phyloP scores from a whole-genome alignment of 2,888 invertebrate genomes.

The Tromatobia lineatoria region DNA sequence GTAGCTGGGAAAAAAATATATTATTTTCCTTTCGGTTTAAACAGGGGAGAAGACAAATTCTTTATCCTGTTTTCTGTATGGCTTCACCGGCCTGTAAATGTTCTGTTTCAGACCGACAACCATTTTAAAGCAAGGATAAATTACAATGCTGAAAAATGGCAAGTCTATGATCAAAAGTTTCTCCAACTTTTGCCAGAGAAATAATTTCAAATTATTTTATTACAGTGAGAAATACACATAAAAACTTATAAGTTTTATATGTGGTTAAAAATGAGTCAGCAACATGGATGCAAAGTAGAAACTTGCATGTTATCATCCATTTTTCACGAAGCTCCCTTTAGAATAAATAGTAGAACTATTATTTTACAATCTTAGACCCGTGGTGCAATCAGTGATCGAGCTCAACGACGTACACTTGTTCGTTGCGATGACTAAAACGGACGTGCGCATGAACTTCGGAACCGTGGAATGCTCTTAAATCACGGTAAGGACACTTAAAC shows the following conservation, averaged over 20 bases:
- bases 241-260: neutral
- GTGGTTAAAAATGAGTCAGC: neutral
- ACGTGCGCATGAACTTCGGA: slow-evolving; percentile 76
- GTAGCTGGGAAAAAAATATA: too few relatives aligned
- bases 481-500: slow-evolving; percentile 80
- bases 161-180: neutral
- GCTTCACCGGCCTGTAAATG: neutral
- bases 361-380: neutral
- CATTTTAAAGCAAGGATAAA: neutral
- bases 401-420: neutral
- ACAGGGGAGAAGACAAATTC: neutral
- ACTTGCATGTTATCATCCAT: too few relatives aligned
- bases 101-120: neutral
- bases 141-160: neutral
- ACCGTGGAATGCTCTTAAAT: slow-evolving; percentile 74
- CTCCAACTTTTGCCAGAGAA: neutral
- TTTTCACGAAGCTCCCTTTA: too few relatives aligned
- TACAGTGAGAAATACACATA: neutral
- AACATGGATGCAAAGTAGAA: neutral
- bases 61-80: neutral
- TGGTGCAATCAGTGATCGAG: neutral
- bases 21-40: neutral
- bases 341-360: too few relatives aligned
- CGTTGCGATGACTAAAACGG: slow-evolving; percentile 70
- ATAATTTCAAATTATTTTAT: neutral